Evolutionary conservation across 2,797 vertebrate species (phyloP).

Genomic region (Eulemur mongoz): DNA sequence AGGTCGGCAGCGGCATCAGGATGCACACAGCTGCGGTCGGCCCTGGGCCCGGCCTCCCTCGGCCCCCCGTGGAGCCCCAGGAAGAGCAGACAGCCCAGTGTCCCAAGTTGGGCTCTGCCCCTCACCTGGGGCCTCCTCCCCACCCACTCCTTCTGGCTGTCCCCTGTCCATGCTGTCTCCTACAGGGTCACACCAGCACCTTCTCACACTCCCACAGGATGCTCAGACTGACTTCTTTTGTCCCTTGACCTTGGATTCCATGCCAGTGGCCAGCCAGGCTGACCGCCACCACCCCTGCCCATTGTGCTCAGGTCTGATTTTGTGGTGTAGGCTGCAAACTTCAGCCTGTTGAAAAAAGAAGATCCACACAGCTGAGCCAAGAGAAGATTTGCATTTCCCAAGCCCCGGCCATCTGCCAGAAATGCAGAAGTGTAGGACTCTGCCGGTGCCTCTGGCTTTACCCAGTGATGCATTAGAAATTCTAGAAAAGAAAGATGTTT

Average conservation of each 20-base stretch:
- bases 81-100: background rate
- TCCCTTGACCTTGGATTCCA: background rate
- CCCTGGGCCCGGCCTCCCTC: background rate
- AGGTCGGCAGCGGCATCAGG: background rate
- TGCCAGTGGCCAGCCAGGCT: background rate
- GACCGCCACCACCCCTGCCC: accelerated
- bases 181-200: background rate
- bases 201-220: background rate
- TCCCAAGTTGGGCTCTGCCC: background rate
- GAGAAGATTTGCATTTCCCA: background rate
- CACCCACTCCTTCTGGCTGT: background rate
- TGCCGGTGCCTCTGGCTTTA: background rate
- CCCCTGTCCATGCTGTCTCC: background rate
- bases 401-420: background rate
- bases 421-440: accelerated
- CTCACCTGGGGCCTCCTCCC: background rate
- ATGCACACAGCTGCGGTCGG: background rate
- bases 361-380: background rate
- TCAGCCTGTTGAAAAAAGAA: background rate
- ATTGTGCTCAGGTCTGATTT: background rate
- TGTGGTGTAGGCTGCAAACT: background rate
- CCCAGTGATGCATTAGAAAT: background rate
- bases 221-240: background rate
- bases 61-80: accelerated
- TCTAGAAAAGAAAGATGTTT: background rate